A percentile compares a stretch with the other conserved stretches of the same genome.
Conservation (phyloP, 1,140 invertebrate genomes). For the Oreohelix idahoensis region DNA sequence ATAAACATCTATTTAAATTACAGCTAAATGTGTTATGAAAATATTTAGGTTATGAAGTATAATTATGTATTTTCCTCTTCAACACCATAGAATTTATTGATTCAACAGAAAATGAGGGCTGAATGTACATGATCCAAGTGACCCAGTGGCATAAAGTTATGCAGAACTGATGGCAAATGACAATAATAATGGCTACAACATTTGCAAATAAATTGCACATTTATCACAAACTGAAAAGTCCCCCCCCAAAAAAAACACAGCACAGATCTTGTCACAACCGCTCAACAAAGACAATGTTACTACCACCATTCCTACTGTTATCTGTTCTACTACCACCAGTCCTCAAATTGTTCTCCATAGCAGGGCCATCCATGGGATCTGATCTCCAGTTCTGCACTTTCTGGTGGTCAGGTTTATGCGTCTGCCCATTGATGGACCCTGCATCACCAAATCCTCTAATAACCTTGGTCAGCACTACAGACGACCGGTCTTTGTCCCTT, state of each 20-base stretch:
- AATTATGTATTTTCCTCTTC: background rate
- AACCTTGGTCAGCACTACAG: conserved; percentile 60
- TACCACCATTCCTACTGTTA: background rate
- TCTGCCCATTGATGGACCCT: background rate
- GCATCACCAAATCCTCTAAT: conserved; percentile 8
- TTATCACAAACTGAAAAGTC: conserved; percentile 5
- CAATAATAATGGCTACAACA: background rate
- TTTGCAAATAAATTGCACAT: conserved; percentile 7
- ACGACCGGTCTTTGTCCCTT: conserved; percentile 37
- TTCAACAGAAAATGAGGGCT: background rate
- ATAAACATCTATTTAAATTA: background rate
- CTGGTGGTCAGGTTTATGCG: background rate
- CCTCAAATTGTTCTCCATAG: background rate
- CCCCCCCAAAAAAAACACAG: background rate
- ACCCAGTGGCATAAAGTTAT: background rate
- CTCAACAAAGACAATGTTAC: conserved; percentile 42
- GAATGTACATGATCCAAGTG: background rate
- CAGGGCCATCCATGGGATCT: background rate
- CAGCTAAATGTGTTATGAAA: background rate
- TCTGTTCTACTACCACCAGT: background rate
- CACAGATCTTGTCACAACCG: conserved; percentile 36
- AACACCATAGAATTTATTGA: background rate
- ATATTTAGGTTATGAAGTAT: background rate
- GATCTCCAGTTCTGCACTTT: background rate
- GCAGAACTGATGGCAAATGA: background rate